phyloP scores from a whole-genome alignment of 2,797 vertebrate genomes.

The Lophotriccus pileatus region DNA sequence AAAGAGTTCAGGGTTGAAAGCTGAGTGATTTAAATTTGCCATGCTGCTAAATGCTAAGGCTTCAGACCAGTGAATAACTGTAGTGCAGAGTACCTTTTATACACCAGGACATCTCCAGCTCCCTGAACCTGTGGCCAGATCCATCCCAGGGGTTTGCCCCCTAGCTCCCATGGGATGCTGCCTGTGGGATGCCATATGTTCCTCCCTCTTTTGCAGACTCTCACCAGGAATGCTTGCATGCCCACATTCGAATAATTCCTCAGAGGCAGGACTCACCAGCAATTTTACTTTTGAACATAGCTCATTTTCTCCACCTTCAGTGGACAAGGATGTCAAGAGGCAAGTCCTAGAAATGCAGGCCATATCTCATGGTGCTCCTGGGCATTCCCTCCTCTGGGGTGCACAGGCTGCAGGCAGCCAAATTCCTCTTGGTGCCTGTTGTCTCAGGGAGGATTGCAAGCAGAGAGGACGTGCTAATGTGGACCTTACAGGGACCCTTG shows the following conservation, averaged over 20 bases:
- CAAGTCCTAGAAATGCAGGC: background rate
- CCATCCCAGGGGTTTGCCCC: background rate
- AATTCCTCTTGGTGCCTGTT: background rate
- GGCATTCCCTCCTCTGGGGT: background rate
- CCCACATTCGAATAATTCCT: background rate
- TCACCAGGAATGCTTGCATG: fast-evolving
- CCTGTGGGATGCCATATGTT: background rate
- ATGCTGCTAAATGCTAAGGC: background rate
- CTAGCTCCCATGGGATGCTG: background rate
- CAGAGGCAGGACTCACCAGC: background rate
- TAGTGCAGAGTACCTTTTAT: background rate
- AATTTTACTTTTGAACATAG: background rate
- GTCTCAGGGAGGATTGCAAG: background rate
- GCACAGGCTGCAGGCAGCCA: fast-evolving
- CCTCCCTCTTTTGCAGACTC: background rate
- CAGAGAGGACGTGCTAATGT: background rate
- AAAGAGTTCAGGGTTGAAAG: conserved; percentile 13
- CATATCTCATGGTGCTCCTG: background rate
- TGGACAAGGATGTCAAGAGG: background rate
- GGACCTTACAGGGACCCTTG: background rate
- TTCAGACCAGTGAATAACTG: background rate
- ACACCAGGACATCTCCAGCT: background rate
- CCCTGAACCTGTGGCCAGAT: background rate
- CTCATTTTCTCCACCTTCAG: background rate
- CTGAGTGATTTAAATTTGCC: background rate